These are phyloP conservation scores for Echinometra lucunter DNA, from an alignment of 53 echinoderm and acorn worm species.

Conservation along the genomic window DNA sequence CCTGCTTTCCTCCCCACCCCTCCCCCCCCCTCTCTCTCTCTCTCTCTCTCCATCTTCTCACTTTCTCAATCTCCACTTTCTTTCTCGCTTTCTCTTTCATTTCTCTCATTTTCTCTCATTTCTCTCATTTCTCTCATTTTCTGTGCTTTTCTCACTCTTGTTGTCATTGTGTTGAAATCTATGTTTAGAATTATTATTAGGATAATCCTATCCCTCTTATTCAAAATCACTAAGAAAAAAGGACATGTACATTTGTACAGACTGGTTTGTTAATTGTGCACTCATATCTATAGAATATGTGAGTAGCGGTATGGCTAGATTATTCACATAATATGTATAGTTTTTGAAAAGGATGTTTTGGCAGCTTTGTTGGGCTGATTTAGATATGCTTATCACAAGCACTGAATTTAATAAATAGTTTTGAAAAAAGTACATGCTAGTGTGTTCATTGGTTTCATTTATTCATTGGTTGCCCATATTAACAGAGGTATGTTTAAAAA, in stretches of 20 bases:
- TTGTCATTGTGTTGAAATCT: too few species aligned
- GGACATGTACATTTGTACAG: too few species aligned
- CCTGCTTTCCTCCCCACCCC: too few species aligned
- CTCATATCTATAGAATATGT: background rate
- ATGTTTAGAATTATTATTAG: too few species aligned
- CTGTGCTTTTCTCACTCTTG: background rate
- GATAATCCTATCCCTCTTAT: too few species aligned
- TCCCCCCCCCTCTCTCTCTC: too few species aligned
- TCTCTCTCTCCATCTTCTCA: too few species aligned
- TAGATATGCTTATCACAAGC: background rate
- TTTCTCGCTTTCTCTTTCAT: too few species aligned
- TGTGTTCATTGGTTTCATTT: background rate
- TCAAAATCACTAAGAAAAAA: too few species aligned
- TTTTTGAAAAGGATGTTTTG: background rate
- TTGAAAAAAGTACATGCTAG: background rate
- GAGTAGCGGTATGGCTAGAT: background rate
- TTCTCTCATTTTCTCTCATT: background rate
- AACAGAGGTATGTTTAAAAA: too few species aligned
- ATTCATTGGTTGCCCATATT: background rate
- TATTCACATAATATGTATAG: background rate
- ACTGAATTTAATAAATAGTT: conserved; percentile 28
- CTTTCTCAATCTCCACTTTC: too few species aligned
- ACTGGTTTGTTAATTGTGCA: too few species aligned
- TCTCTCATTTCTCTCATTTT: background rate
- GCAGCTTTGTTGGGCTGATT: conserved; percentile 8